Evolutionary conservation across 2,888 invertebrate genomes (phyloP).

Genomic region (Scaptomyza tumidula): DNA sequence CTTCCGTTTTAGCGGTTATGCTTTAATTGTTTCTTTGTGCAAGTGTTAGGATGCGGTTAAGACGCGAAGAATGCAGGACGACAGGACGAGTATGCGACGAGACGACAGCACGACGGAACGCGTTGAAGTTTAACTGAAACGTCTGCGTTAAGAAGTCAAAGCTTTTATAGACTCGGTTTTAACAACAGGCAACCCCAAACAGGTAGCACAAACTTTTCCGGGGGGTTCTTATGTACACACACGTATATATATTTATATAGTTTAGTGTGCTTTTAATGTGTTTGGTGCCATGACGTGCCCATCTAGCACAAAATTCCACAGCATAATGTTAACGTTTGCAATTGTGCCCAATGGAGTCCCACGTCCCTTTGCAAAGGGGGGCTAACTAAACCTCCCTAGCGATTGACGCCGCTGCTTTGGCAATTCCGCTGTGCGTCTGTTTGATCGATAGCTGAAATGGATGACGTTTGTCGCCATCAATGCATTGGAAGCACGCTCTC

Average conservation of each 20-base stretch:
- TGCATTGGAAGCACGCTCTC: conserved; percentile 68
- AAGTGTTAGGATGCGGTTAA: conserved; percentile 37
- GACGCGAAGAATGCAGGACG: conserved; percentile 15
- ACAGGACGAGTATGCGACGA: conserved; percentile 31
- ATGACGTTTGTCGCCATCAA: conserved; percentile 72
- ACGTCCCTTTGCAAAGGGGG: neutral
- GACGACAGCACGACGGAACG: conserved; percentile 46
- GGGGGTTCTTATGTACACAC: neutral
- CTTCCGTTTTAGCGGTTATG: conserved; percentile 67
- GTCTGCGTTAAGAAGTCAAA: conserved; percentile 43
- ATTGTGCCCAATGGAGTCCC: conserved; percentile 38
- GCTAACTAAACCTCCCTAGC: neutral
- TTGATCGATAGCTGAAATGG: conserved; percentile 79
- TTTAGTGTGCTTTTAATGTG: conserved; percentile 80
- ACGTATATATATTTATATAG: conserved; percentile 49
- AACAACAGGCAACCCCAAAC: conserved; percentile 24
- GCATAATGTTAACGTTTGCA: conserved; percentile 68
- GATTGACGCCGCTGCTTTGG: conserved; percentile 30
- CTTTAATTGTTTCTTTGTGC: conserved; percentile 73
- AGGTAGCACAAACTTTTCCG: conserved; percentile 4
- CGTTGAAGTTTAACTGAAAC: conserved; percentile 72
- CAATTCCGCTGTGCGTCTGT: conserved; percentile 70
- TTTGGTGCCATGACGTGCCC: conserved; percentile 83
- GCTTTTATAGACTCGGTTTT: conserved; percentile 83
- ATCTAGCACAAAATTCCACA: conserved; percentile 75